Conservation (phyloP, 1,140 invertebrate species). For the Globodera ellingtonae region DNA sequence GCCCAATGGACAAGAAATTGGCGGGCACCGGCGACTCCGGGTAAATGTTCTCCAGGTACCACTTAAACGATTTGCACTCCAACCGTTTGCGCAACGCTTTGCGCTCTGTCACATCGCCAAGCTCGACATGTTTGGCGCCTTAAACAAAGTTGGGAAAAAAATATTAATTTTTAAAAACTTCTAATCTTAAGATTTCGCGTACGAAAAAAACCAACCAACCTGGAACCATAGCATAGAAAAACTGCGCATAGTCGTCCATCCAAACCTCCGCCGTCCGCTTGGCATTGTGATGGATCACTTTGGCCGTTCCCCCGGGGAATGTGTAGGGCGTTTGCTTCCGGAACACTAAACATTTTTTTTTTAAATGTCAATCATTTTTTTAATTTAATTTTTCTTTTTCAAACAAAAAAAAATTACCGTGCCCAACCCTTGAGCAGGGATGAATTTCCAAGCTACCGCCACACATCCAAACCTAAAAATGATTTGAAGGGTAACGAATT, state of each 20-base stretch:
- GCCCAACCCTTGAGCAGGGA: slow-evolving; percentile 86
- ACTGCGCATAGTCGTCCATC: slow-evolving; percentile 70
- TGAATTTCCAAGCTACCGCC: slow-evolving; percentile 90
- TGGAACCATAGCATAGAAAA: slow-evolving; percentile 98
- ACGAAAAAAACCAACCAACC: slow-evolving; percentile 70
- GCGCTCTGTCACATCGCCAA: slow-evolving; percentile 80
- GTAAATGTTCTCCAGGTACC: slow-evolving; percentile 96
- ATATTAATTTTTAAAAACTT: neutral
- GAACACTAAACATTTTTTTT: slow-evolving; percentile 68
- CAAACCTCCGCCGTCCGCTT: slow-evolving; percentile 68
- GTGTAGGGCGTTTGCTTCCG: slow-evolving; percentile 92
- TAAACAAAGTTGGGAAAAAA: neutral
- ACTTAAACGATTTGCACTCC: slow-evolving; percentile 93
- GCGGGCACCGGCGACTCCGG: slow-evolving; percentile 77
- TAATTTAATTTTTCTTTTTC: neutral
- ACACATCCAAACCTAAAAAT: slow-evolving; percentile 80
- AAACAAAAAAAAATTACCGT: slow-evolving; percentile 66
- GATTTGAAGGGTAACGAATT: slow-evolving; percentile 2
- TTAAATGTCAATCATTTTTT: too few relatives aligned
- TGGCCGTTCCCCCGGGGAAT: slow-evolving; percentile 82
- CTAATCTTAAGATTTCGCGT: neutral
- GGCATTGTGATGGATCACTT: slow-evolving; percentile 61
- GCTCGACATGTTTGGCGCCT: slow-evolving; percentile 50
- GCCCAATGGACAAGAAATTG: slow-evolving; percentile 40
- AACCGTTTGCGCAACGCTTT: slow-evolving; percentile 77